Evolutionary conservation across 2,888 invertebrate species (phyloP).

Genomic region (Lasioglossum pauxillum): DNA sequence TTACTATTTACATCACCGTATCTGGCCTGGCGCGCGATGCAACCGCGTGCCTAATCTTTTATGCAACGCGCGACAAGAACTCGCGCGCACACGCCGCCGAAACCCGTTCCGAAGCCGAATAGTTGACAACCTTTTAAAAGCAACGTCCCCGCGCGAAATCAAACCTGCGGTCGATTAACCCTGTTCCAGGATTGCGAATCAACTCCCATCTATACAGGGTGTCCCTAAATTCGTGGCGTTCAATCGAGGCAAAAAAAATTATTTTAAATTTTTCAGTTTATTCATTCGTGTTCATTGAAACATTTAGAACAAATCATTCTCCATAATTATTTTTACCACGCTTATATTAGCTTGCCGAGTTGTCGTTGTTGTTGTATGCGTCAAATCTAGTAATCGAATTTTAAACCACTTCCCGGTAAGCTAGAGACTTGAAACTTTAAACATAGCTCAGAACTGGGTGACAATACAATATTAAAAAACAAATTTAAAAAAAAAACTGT

Average conservation of each 20-base stretch:
- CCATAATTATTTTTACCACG: not conserved
- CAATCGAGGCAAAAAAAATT: not conserved
- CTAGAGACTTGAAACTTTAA: too few species aligned
- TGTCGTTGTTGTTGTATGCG: too few species aligned
- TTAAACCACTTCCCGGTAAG: too few species aligned
- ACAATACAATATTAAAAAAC: too few species aligned
- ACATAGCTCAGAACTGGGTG: too few species aligned
- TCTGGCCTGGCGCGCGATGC: constrained; percentile 39
- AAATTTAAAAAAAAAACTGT: too few species aligned
- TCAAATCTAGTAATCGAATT: too few species aligned
- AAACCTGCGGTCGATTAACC: not conserved
- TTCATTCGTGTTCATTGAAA: too few species aligned
- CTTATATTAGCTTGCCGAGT: too few species aligned
- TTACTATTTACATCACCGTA: constrained; percentile 58
- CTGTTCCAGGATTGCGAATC: not conserved
- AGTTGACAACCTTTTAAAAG: not conserved
- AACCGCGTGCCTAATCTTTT: constrained; percentile 36
- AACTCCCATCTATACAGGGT: not conserved
- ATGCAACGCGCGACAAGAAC: constrained; percentile 33
- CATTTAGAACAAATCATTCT: too few species aligned
- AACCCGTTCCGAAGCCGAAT: not conserved
- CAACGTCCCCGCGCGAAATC: not conserved
- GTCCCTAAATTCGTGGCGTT: not conserved
- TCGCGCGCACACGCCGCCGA: not conserved
- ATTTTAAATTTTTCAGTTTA: too few species aligned